phyloP scores from a whole-genome alignment of 1,140 invertebrate species.

The Tetranychus urticae region DNA sequence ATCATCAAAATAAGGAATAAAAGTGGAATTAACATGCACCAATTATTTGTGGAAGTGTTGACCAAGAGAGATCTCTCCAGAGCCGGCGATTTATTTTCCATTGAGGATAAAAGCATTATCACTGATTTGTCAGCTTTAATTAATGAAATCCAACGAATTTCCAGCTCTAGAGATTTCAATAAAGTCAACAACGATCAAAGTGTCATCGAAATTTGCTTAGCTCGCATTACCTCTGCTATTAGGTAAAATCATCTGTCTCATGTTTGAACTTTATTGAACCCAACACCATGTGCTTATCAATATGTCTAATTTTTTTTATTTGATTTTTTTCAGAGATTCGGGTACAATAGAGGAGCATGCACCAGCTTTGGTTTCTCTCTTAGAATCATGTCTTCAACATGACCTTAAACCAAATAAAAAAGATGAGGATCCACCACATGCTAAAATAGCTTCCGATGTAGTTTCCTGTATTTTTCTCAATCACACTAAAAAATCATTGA shows the following conservation, averaged over 20 bases:
- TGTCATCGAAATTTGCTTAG: constrained; percentile 76
- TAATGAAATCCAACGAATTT: constrained; percentile 46
- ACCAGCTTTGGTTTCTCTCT: constrained; percentile 45
- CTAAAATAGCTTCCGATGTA: constrained; percentile 78
- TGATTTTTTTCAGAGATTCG: constrained; percentile 39
- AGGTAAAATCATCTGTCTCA: constrained; percentile 22
- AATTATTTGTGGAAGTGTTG: constrained; percentile 60
- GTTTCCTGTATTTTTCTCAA: constrained; percentile 80
- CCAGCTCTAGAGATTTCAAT: constrained; percentile 49
- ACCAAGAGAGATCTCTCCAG: constrained; percentile 55
- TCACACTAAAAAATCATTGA: constrained; percentile 61
- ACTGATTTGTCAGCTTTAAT: constrained; percentile 60
- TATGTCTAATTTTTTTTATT: neutral
- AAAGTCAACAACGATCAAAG: constrained; percentile 72
- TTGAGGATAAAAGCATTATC: constrained; percentile 58
- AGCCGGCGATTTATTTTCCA: constrained; percentile 69
- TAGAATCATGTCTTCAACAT: constrained; percentile 66
- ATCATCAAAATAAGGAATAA: no score
- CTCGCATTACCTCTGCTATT: constrained; percentile 59
- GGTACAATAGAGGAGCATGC: constrained; percentile 61
- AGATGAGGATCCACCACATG: constrained; percentile 74
- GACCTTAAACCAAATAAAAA: constrained; percentile 48
- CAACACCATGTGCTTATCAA: neutral
- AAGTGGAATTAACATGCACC: constrained; percentile 37
- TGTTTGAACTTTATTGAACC: neutral